Evolutionary conservation across 2,888 invertebrate genomes (phyloP), one percentile per base, ranked within the genome.

Genomic region (Eurytoma adleriae): DNA sequence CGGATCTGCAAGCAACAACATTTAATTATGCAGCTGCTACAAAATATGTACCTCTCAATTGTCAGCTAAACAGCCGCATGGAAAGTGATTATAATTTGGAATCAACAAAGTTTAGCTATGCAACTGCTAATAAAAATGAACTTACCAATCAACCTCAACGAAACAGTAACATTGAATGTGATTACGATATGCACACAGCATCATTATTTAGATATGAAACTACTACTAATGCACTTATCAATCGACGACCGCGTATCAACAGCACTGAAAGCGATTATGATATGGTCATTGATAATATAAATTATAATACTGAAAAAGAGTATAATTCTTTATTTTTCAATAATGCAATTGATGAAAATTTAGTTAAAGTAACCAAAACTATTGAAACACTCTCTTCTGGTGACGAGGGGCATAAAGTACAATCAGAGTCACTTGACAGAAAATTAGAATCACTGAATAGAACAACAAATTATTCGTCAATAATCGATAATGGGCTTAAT

Each of bases 161-260:
- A 54, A 4, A n/a, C n/a, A 54, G 1, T n/a, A 54, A 5, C 14
- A 54, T 40, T 40, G 40, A 40, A 40, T 10, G 10, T 10, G 40
- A 40, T 40, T 10, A 10, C 7, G 40, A 40, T 24, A 24, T 24
- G 24, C 24, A 24, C 24, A 24, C 24, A 40, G 10, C 40, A 48
- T 48, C 56, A 56, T 71, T 71, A 61, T 62, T 80, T 30, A 77
- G 72, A 40, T 80, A 80, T 68, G 72, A 72, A 72, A 48, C 64
- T 48, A 52, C 74, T 20, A 2, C 24, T 24, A 24, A 24, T 24
- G 24, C 24, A 24, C 24, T 24, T 24, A 24, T 2, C 24, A 24
- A 24, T 24, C 24, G 24, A 77, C 16, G 2, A 18, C 30, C 24
- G 50, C 30, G 20, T n/a, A 24, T 16, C 50, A 4, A 4, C 2